phyloP scores from a whole-genome alignment of 2,888 invertebrate genomes.

The Holacanthella duospinosa region DNA sequence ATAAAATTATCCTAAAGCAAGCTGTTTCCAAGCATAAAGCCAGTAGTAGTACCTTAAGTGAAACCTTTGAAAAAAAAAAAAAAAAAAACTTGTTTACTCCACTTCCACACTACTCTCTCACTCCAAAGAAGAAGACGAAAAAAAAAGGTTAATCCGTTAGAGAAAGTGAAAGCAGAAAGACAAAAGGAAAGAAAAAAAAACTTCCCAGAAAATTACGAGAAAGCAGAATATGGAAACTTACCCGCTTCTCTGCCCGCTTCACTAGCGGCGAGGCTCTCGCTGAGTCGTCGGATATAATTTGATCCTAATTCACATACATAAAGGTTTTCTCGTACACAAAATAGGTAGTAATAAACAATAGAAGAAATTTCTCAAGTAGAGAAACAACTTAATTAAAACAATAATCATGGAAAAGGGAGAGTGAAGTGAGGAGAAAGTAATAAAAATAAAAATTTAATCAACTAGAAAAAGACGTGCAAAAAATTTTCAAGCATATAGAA shows the following conservation, averaged over 20 bases:
- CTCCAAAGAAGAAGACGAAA: too few species aligned
- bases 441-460: background rate
- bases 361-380: too few species aligned
- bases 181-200: too few species aligned
- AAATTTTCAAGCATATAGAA: background rate
- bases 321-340: background rate
- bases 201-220: background rate
- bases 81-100: too few species aligned
- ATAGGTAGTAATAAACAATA: background rate
- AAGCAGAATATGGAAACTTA: slow-evolving; percentile 19
- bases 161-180: background rate
- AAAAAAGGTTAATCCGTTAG: too few species aligned
- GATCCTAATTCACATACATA: slow-evolving; percentile 2
- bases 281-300: slow-evolving; percentile 37
- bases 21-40: too few species aligned
- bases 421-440: background rate
- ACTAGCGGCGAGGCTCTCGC: slow-evolving; percentile 25
- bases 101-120: background rate
- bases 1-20: too few species aligned
- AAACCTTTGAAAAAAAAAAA: too few species aligned
- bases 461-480: background rate
- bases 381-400: too few species aligned
- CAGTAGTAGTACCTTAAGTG: too few species aligned
- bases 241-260: slow-evolving; percentile 28
- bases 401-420: too few species aligned